Evolutionary conservation across 1,140 invertebrate species (phyloP).

Genomic region (Ooceraea biroi): DNA sequence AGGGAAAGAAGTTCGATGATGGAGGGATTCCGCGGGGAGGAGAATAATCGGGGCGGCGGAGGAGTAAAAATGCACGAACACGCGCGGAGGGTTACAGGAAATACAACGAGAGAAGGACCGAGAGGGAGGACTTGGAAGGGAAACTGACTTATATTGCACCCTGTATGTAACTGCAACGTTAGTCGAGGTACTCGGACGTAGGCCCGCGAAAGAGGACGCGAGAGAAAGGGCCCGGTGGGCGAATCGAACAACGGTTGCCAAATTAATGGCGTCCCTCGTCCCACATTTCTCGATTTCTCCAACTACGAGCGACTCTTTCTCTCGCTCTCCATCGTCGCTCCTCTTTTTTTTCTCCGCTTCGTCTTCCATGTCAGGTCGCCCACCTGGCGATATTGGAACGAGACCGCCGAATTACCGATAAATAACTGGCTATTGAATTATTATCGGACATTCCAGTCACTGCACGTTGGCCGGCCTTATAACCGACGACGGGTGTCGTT

Average conservation of each 20-base stretch:
- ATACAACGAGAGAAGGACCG: neutral
- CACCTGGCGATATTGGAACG: constrained; percentile 72
- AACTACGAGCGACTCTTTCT: constrained; percentile 34
- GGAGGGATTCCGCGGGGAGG: constrained; percentile 30
- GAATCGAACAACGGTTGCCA: constrained; percentile 77
- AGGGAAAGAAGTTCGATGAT: constrained; percentile 31
- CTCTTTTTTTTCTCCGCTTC: neutral
- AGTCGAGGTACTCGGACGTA: constrained; percentile 71
- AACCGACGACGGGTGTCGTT: constrained; percentile 7
- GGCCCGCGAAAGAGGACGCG: constrained; percentile 43
- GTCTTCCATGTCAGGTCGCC: constrained; percentile 44
- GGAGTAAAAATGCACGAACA: constrained; percentile 48
- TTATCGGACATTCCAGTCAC: constrained; percentile 45
- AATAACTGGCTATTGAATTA: constrained; percentile 76
- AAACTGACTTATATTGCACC: constrained; percentile 72
- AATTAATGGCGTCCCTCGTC: constrained; percentile 76
- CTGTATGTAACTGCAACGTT: constrained; percentile 67
- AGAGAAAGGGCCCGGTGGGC: constrained; percentile 65
- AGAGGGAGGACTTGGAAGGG: constrained; percentile 7
- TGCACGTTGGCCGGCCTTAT: constrained; percentile 23
- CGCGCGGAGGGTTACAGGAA: neutral
- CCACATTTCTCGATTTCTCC: constrained; percentile 76
- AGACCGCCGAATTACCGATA: constrained; percentile 72
- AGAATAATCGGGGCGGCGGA: constrained; percentile 15
- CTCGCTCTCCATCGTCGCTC: neutral